Conservation (phyloP, 2,888 invertebrate genomes). For the Euproctis similis region DNA sequence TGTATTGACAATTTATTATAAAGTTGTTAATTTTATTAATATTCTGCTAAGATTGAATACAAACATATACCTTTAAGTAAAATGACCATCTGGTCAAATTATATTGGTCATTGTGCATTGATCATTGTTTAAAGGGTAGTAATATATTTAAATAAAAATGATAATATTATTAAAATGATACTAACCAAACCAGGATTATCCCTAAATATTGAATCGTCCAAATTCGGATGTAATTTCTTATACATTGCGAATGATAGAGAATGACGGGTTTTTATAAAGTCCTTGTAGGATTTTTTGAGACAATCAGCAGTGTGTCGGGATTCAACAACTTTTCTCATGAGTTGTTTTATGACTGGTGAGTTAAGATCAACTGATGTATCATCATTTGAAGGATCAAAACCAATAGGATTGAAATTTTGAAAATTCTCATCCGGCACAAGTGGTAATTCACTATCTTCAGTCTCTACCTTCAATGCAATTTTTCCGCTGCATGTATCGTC, state of each 20-base stretch:
- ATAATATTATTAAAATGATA: neutral
- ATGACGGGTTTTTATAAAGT: constrained; percentile 42
- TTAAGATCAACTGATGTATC: neutral
- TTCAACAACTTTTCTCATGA: constrained; percentile 48
- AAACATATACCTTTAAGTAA: too few relatives aligned
- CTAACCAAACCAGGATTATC: constrained; percentile 25
- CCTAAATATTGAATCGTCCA: constrained; percentile 31
- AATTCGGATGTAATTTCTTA: constrained; percentile 34
- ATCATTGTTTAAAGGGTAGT: too few relatives aligned
- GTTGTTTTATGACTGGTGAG: constrained; percentile 32
- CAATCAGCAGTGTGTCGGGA: constrained; percentile 41
- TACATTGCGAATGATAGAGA: constrained; percentile 35
- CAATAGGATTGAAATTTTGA: constrained; percentile 19
- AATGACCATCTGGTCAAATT: too few relatives aligned
- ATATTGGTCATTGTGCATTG: too few relatives aligned
- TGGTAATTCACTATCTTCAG: constrained; percentile 48
- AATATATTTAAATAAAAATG: neutral
- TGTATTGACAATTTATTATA: too few relatives aligned
- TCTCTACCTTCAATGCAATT: constrained; percentile 36
- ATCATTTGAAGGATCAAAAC: constrained; percentile 1
- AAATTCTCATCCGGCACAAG: constrained; percentile 54
- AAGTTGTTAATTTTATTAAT: too few relatives aligned
- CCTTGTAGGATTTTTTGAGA: constrained; percentile 38
- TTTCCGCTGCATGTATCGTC: constrained; percentile 41
- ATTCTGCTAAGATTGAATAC: too few relatives aligned